Conservation (phyloP, 2,888 invertebrate species). For the Clusia tigrina region DNA sequence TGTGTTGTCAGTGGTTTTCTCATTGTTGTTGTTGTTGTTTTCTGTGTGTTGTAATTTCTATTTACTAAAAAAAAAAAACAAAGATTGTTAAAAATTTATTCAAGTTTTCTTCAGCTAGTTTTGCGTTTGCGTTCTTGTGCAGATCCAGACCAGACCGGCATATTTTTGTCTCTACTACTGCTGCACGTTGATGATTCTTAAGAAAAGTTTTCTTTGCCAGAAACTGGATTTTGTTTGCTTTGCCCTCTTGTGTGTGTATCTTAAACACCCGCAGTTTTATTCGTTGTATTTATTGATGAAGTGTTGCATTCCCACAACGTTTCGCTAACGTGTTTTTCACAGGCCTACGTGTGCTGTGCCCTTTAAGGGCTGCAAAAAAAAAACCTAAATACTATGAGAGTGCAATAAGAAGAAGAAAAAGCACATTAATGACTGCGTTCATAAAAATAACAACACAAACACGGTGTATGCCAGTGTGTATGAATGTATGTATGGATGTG, state of each 20-base stretch:
- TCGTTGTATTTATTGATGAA: slow-evolving; percentile 1
- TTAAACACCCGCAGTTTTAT: slow-evolving; percentile 7
- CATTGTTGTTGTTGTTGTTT: too few relatives aligned
- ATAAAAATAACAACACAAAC: slow-evolving; percentile 6
- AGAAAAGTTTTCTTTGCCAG: too few relatives aligned
- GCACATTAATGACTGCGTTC: neutral
- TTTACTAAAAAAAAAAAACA: too few relatives aligned
- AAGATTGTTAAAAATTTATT: too few relatives aligned
- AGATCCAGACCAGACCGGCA: neutral
- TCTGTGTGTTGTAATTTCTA: too few relatives aligned
- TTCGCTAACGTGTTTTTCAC: slow-evolving; percentile 14
- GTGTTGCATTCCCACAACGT: slow-evolving; percentile 13
- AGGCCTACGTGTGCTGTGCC: neutral
- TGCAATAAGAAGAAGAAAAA: too few relatives aligned
- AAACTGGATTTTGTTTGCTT: neutral
- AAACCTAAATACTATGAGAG: too few relatives aligned
- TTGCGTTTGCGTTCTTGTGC: too few relatives aligned
- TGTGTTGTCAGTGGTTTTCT: neutral
- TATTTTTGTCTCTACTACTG: neutral
- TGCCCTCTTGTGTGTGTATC: neutral
- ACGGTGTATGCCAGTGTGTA: neutral
- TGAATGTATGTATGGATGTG: too few relatives aligned
- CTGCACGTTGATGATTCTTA: too few relatives aligned
- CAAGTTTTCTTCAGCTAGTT: too few relatives aligned
- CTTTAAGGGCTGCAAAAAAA: neutral